Percentiles rank a stretch among this genome's conserved stretches.
Evolutionary conservation across 2,888 invertebrate species (phyloP).

Genomic region (Tenthredo amoena): DNA sequence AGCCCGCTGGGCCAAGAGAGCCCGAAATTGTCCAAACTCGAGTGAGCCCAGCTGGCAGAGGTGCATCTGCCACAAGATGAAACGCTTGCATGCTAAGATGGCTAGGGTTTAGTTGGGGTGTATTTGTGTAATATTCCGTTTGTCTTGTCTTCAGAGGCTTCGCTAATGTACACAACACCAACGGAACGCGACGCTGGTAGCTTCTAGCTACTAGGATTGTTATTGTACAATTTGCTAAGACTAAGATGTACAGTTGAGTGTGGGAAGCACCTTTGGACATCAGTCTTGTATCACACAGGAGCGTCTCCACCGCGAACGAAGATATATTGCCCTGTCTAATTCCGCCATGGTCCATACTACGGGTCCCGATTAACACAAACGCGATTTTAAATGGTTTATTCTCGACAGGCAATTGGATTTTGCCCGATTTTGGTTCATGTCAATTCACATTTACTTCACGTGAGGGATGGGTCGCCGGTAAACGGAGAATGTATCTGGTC

Average conservation of each 20-base stretch:
- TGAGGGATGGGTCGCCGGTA: background rate
- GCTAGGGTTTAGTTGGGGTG: conserved; percentile 65
- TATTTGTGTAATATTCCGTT: conserved; percentile 79
- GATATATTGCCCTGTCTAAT: conserved; percentile 72
- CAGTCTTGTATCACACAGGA: conserved; percentile 74
- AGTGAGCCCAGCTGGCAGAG: conserved; percentile 67
- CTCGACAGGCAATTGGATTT: background rate
- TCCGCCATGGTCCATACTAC: conserved; percentile 35
- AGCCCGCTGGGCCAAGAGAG: conserved; percentile 68
- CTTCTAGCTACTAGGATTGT: conserved; percentile 73
- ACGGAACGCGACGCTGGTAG: conserved; percentile 60
- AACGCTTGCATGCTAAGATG: conserved; percentile 72
- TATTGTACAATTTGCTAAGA: conserved; percentile 78
- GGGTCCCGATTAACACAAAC: background rate
- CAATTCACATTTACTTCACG: background rate
- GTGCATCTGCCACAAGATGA: conserved; percentile 72
- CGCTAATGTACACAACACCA: conserved; percentile 77
- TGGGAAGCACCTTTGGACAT: conserved; percentile 77
- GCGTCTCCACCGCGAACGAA: conserved; percentile 64
- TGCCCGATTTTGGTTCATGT: background rate
- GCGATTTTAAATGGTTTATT: conserved; percentile 11
- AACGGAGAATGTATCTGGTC: conserved; percentile 59
- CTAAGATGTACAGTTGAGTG: conserved; percentile 71
- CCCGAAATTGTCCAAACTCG: conserved; percentile 74
- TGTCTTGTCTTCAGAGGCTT: conserved; percentile 77